phyloP scores from a whole-genome alignment of 2,113 vertebrate genomes.

The Chloebia gouldiae region DNA sequence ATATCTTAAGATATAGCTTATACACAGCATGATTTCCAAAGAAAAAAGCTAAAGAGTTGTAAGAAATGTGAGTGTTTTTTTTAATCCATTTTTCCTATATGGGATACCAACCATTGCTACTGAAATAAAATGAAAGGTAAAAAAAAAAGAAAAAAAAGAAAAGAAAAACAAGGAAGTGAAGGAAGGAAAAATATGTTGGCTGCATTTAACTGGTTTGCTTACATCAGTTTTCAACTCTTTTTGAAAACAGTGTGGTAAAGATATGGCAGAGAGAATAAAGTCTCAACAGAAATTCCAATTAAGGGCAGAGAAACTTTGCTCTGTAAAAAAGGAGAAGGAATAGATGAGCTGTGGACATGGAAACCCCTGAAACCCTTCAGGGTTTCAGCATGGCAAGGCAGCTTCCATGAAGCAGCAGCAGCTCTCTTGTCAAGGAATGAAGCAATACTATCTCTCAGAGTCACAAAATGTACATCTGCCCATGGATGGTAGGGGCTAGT shows the following conservation, averaged over 20 bases:
- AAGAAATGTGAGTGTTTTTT: not conserved
- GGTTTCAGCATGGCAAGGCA: not conserved
- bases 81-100: not conserved
- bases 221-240: not conserved
- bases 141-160: accelerated
- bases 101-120: not conserved
- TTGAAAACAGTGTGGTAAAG: not conserved
- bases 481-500: not conserved
- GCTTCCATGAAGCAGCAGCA: not conserved
- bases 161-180: not conserved
- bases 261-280: not conserved
- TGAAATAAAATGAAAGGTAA: not conserved
- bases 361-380: not conserved
- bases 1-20: not conserved
- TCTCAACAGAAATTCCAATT: not conserved
- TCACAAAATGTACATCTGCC: not conserved
- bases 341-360: not conserved
- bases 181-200: not conserved
- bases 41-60: not conserved
- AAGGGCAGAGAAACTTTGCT: not conserved
- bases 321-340: not conserved
- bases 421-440: not conserved
- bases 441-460: not conserved
- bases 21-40: not conserved
- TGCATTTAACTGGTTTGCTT: not conserved